A percentile compares a stretch with the other conserved stretches of the same genome.
These are phyloP conservation scores for Sciurus carolinensis DNA, from an alignment of 2,797 vertebrate species.

Conservation along the genomic window DNA sequence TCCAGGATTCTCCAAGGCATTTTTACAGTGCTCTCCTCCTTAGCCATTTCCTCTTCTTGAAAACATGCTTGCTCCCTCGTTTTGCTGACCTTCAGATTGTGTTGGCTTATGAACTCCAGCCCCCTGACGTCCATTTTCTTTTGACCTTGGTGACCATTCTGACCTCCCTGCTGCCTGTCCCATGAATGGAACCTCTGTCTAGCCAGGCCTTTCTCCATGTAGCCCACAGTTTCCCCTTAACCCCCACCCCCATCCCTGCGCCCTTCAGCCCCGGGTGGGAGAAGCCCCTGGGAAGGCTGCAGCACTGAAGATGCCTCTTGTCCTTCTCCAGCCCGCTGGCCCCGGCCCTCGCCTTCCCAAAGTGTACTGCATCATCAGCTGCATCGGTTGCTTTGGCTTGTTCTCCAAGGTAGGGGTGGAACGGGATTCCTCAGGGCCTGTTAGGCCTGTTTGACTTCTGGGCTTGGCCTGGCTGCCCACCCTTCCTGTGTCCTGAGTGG, in stretches of 20 bases:
- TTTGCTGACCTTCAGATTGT: neutral
- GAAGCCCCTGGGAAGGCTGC: neutral
- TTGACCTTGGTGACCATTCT: neutral
- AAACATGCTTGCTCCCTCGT: neutral
- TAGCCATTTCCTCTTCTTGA: neutral
- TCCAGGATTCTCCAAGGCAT: neutral
- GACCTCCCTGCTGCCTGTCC: neutral
- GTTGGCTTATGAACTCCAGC: neutral
- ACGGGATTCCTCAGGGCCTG: conserved; percentile 44
- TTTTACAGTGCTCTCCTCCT: neutral
- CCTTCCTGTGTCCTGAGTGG: neutral
- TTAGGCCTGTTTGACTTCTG: neutral
- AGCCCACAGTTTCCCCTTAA: neutral
- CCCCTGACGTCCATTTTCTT: neutral
- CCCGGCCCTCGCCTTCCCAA: conserved; percentile 94
- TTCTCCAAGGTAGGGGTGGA: conserved; percentile 94
- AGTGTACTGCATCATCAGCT: conserved; percentile 98
- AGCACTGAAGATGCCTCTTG: conserved; percentile 42
- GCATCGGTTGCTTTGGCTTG: conserved; percentile 95
- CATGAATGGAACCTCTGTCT: neutral
- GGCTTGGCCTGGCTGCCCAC: neutral
- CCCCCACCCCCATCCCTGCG: too few species aligned
- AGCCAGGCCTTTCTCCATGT: neutral
- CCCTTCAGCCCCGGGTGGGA: neutral
- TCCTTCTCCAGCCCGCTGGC: conserved; percentile 91